Evolutionary conservation across 2,797 vertebrate species (phyloP).

Genomic region (Oreortyx pictus): DNA sequence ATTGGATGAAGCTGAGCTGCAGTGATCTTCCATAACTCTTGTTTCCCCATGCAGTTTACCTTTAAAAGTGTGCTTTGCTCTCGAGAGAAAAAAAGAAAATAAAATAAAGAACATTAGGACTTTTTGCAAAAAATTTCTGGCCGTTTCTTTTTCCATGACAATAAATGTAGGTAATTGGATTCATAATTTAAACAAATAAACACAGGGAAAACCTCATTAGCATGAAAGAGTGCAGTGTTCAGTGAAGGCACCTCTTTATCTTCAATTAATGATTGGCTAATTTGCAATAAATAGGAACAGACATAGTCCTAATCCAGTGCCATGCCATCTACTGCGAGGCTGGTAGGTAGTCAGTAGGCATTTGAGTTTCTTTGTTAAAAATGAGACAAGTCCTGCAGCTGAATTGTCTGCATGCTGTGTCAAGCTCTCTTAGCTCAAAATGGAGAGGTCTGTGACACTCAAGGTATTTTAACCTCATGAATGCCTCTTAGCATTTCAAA

Average conservation of each 20-base stretch:
- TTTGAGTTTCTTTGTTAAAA: neutral
- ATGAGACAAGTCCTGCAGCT: neutral
- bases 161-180: neutral
- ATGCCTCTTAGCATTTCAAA: neutral
- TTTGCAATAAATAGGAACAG: neutral
- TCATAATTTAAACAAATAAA: constrained; percentile 18
- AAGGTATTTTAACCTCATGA: neutral
- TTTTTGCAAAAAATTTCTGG: neutral
- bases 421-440: neutral
- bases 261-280: neutral
- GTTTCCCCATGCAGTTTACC: neutral
- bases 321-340: neutral
- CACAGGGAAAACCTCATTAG: neutral
- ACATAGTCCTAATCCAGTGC: neutral
- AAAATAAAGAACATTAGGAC: neutral
- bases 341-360: neutral
- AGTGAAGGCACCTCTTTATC: neutral
- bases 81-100: neutral
- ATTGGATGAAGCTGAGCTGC: neutral
- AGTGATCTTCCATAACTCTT: neutral
- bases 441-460: neutral
- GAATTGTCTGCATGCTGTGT: neutral
- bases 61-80: neutral
- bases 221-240: neutral
- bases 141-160: neutral